Base-by-base conservation (phyloP, 2,113 vertebrate species). In the Tachycineta bicolor region DNA sequence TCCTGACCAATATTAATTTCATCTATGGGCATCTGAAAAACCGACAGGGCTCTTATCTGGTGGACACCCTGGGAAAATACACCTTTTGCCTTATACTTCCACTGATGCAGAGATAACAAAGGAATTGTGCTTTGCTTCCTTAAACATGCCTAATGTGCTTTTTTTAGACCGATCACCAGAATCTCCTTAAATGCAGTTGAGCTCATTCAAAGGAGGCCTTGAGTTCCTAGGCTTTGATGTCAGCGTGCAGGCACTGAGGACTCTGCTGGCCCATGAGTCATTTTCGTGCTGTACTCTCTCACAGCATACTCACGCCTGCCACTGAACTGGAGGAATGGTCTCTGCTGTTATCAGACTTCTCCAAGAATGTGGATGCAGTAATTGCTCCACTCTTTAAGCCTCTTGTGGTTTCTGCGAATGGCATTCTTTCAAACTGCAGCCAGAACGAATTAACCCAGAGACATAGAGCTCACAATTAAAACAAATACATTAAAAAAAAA, bases 181-280 rank as follows among this genome's bases (percentile, higher is more conserved):
- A 91, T 95, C 74, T 97, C 92, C 96, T 97, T 95, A 90, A 97
- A 96, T 92, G 94, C 68, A 87, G 90, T 70, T 95, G 89, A 96
- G 73, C 69, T 97, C 86, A 95, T 96, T 94, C 82, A 86, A 91
- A 34, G 75, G 73, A 97, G 78, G 89, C 22, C 33, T 95, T 5
- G 56, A 97, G 96, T 98, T 97, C 97, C 93, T 97, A 37, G 70
- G 94, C 91, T 97, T 94, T 98, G 94, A 97, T 96, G 90, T 96
- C 59, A 90, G 79, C 18, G 4, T 79, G 44, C 52, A 89, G 93
- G 86, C 84, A 70, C 52, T 33, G 94, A 81, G 77, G 77, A 73
- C 16, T 9, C 58, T 21, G 33, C 33, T 87, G 81, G 60, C 70
- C 82, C 53, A 8, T 94, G 97, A 96, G 65, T 97, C 96, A 96